Base-by-base conservation (phyloP, 2,113 vertebrate species). In the Chionomys nivalis region DNA sequence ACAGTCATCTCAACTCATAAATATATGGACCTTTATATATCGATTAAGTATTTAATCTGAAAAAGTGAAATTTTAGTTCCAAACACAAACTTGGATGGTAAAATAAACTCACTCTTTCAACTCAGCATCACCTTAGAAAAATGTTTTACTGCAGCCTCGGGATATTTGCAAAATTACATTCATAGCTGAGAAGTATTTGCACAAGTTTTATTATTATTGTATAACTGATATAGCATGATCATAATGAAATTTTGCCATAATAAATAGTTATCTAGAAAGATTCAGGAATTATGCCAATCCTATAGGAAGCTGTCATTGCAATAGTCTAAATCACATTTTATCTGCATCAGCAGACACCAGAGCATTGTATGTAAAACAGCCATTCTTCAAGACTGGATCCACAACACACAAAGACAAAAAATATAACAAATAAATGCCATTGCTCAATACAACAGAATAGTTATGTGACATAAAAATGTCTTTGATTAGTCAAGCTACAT, bases 241-340 rank as follows among this genome's bases (percentile, higher is more conserved):
- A 72, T 66, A 90, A 96, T 92, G 47, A 96, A 95, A 92, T 5
- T 92, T n/a, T 94, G n/a, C 52, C 92, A 33, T 88, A 52, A 93
- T 68, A 89, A 95, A 96, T 16, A 95, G 33, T 72, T 42, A 65
- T 31, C 63, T 77, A 95, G 92, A 94, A 91, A 88, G 68, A 94
- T 39, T 87, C 19, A 61, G 28, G 10, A 61, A 58, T 39, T 55
- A 61, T 42, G 49, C 42, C 85, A 97, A 81, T 6, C 4, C 36
- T 55, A 12, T 31, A 87, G 17, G 49, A 96, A 52, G 36, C 42
- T 91, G 63, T 55, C 58, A 90, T 21, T 83, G n/a, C 19, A 52
- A 42, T 26, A 73, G 23, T 61, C 33, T 92, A 63, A 90, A 31
- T 91, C 66, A 92, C 21, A 0, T 90, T 96, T 96, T 91, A 88